Percentiles rank a stretch among this genome's conserved stretches.
Conservation (phyloP, 2,888 invertebrate species). For the Apodemia hepburni region DNA sequence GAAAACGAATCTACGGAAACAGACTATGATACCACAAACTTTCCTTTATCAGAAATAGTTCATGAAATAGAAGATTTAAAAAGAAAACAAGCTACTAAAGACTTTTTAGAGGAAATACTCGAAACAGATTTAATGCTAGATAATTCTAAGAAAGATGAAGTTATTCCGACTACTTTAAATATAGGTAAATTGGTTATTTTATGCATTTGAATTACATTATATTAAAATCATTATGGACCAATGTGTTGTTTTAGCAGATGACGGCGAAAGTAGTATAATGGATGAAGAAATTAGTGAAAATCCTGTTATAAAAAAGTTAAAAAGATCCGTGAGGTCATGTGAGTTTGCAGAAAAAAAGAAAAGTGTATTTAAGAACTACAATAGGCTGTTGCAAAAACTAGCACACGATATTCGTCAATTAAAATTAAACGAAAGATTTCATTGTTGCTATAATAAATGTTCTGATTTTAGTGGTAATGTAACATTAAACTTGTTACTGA, state of each 20-base stretch:
- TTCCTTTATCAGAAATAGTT: constrained; percentile 52
- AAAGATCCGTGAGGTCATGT: background rate
- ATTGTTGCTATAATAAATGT: constrained; percentile 35
- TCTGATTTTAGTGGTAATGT: constrained; percentile 10
- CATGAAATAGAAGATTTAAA: constrained; percentile 60
- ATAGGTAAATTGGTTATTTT: constrained; percentile 25
- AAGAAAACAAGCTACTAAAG: constrained; percentile 52
- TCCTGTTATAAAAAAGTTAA: background rate
- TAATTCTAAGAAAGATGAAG: constrained; percentile 32
- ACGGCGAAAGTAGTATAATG: background rate
- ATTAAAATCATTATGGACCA: background rate
- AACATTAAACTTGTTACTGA: constrained; percentile 9
- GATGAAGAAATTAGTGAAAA: background rate
- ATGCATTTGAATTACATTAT: background rate
- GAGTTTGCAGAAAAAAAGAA: constrained; percentile 1
- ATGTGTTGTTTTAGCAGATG: background rate
- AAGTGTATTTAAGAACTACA: constrained; percentile 32
- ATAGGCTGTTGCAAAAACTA: constrained; percentile 37
- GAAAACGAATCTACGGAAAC: constrained; percentile 47
- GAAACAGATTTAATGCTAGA: constrained; percentile 55
- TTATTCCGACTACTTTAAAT: constrained; percentile 11
- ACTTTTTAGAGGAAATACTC: constrained; percentile 66
- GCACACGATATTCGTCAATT: constrained; percentile 40
- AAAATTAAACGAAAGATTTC: constrained; percentile 40
- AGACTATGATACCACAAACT: constrained; percentile 51